Conservation (phyloP, 1,140 invertebrate genomes). For the Geopemphigus sp. region DNA sequence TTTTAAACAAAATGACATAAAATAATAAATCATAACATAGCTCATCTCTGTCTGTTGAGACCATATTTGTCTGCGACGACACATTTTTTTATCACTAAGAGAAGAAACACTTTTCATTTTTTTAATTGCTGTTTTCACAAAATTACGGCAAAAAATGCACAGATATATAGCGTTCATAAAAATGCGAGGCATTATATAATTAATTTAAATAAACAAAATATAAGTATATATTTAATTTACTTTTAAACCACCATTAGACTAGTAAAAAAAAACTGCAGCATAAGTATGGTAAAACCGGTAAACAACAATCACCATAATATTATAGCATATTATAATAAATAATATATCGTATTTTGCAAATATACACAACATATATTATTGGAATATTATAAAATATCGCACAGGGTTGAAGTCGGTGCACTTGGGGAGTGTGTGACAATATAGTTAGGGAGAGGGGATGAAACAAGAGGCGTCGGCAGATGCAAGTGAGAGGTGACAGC, state of each 20-base stretch:
- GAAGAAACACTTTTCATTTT: slow-evolving; percentile 26
- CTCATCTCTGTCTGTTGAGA: slow-evolving; percentile 8
- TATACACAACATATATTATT: too few species aligned
- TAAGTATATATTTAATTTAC: not conserved
- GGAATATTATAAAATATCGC: slow-evolving; percentile 23
- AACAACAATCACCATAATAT: slow-evolving; percentile 46
- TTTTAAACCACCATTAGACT: slow-evolving; percentile 45
- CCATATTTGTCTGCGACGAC: slow-evolving; percentile 24
- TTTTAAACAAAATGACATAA: slow-evolving; percentile 16
- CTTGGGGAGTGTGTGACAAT: not conserved
- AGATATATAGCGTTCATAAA: slow-evolving; percentile 45
- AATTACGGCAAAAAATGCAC: slow-evolving; percentile 40
- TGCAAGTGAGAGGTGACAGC: slow-evolving; percentile 43
- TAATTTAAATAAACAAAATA: too few species aligned
- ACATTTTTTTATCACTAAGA: slow-evolving; percentile 32
- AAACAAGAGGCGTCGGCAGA: not conserved
- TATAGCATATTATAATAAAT: slow-evolving; percentile 5
- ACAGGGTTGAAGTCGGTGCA: slow-evolving; percentile 39
- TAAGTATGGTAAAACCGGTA: slow-evolving; percentile 43
- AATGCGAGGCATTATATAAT: slow-evolving; percentile 43
- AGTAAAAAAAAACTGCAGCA: slow-evolving; percentile 29
- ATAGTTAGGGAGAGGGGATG: too few species aligned
- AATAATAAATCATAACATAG: slow-evolving; percentile 29
- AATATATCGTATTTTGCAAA: too few species aligned
- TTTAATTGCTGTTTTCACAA: slow-evolving; percentile 38